A percentile compares a stretch with the other conserved stretches of the same genome.
Conservation (phyloP, 2,888 invertebrate species). For the Griposia aprilina region DNA sequence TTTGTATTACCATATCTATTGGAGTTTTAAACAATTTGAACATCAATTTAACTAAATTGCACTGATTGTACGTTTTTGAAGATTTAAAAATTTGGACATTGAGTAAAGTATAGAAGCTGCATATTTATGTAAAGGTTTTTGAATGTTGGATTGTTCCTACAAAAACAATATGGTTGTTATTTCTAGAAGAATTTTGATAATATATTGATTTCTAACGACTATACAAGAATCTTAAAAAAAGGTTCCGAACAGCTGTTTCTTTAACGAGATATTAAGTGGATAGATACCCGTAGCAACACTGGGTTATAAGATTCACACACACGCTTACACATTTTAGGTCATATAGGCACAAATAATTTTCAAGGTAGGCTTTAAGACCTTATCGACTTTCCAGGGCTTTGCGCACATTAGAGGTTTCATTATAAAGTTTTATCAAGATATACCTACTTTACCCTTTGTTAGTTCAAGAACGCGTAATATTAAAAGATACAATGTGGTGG, state of each 20-base stretch:
- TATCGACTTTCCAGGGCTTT: conserved; percentile 47
- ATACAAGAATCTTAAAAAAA: too few species aligned
- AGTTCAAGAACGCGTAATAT: not conserved
- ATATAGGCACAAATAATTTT: conserved; percentile 12
- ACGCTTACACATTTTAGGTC: not conserved
- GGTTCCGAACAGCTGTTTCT: not conserved
- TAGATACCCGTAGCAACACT: not conserved
- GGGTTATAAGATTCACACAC: not conserved
- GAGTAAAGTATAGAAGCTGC: not conserved
- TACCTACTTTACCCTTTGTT: conserved; percentile 13
- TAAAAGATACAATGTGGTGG: too few species aligned
- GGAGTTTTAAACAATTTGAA: conserved; percentile 15
- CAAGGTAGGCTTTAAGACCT: conserved; percentile 10
- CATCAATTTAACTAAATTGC: conserved; percentile 5
- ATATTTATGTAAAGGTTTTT: not conserved
- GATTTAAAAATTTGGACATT: not conserved
- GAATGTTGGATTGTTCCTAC: not conserved
- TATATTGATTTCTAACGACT: not conserved
- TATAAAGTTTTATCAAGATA: conserved; percentile 46
- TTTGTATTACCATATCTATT: conserved; percentile 27
- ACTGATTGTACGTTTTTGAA: not conserved
- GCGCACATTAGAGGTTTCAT: conserved; percentile 39
- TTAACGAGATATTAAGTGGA: not conserved
- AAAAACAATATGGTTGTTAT: not conserved
- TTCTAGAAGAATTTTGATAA: not conserved